phyloP scores from a whole-genome alignment of 1,140 invertebrate genomes.

The Cydia splendana region DNA sequence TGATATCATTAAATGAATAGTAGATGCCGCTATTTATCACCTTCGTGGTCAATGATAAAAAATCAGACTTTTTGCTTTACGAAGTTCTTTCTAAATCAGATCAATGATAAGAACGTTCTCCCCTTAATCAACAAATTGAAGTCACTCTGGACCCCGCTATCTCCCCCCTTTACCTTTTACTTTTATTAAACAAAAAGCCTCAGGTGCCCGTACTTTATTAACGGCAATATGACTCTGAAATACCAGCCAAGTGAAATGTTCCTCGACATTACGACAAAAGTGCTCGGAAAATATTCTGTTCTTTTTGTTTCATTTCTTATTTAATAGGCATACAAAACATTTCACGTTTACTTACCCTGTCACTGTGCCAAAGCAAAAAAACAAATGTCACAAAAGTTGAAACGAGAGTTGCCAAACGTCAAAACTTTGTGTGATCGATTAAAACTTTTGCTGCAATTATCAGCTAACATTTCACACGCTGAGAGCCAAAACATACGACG shows the following conservation, averaged over 20 bases:
- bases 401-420: not conserved
- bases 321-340: not conserved
- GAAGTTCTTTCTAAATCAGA: not conserved
- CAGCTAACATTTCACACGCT: not conserved
- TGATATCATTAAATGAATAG: too few species aligned
- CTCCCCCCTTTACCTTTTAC: constrained; percentile 2
- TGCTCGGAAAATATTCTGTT: not conserved
- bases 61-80: too few species aligned
- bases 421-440: constrained; percentile 14
- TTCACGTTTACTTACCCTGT: not conserved
- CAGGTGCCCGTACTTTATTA: not conserved
- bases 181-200: constrained; percentile 14
- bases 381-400: not conserved
- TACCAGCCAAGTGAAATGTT: constrained; percentile 8
- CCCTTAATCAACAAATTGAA: constrained; percentile 7
- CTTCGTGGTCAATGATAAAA: too few species aligned
- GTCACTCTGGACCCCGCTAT: not conserved
- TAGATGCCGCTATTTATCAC: too few species aligned
- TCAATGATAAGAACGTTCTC: not conserved
- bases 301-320: not conserved
- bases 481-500: not conserved
- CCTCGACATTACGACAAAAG: not conserved
- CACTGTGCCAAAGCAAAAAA: not conserved
- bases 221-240: not conserved
- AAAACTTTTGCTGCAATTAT: not conserved